Conservation (phyloP, 2,113 vertebrate genomes). For the Poeciliopsis turrubarensis region DNA sequence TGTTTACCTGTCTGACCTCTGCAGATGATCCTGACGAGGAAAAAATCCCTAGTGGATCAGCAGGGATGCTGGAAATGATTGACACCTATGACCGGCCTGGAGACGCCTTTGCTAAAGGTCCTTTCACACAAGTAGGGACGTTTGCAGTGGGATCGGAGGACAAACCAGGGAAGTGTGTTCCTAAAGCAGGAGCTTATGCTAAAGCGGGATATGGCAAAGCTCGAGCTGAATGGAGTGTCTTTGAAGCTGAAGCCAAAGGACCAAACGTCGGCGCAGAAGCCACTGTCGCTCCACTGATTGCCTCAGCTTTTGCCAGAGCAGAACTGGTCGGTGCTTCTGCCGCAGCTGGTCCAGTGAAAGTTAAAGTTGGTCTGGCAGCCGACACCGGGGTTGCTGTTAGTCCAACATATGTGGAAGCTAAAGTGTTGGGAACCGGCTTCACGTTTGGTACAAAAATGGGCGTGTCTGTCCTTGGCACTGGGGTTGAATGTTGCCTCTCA, state of each 20-base stretch:
- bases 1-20: background rate
- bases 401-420: background rate
- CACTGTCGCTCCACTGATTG: accelerated
- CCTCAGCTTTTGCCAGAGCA: background rate
- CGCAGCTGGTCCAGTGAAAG: background rate
- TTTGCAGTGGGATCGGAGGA: accelerated
- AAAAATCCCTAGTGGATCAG: accelerated
- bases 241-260: conserved; percentile 3
- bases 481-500: background rate
- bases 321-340: conserved; percentile 6
- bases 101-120: accelerated
- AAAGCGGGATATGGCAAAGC: conserved; percentile 1
- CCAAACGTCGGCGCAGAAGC: background rate
- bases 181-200: background rate
- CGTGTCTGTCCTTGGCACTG: background rate
- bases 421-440: conserved; percentile 4
- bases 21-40: background rate
- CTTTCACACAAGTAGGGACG: background rate
- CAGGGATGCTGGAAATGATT: accelerated
- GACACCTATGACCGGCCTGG: conserved; percentile 8
- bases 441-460: accelerated
- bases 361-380: background rate
- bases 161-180: background rate
- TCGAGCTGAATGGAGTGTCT: background rate
- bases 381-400: background rate